Base-by-base conservation (phyloP, 1,140 invertebrate species). In the Fopius arisanus region DNA sequence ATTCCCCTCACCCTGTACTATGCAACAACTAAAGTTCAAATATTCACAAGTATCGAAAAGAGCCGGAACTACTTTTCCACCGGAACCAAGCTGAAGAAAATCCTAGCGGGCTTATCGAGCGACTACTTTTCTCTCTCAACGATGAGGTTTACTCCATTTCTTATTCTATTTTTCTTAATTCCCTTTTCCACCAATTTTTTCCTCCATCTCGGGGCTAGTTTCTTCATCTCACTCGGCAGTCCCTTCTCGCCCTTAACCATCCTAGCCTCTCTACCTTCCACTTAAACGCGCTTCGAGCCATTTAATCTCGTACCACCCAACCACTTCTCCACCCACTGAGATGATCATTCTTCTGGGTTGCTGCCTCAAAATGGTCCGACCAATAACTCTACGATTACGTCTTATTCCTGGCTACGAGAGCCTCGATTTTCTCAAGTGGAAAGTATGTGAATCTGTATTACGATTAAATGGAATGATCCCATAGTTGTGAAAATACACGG, bases 21-120 rank as follows among this genome's bases (percentile, higher is more conserved):
- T 67, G 14, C 31, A 31, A 31, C 67, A 9, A 19, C 14, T 19
- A 37, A 40, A 68, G 31, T 63, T 68, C 23, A 75, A 75, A 68
- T 75, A 75, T 75, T 75, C 74, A 75, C 67, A 48, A 54, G 62
- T 71, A 72, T 72, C 70, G 74, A 70, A 72, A 75, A 75, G 74
- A 72, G 69, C 70, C 65, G 74, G 74, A 75, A 75, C 74, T 75
- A 75, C 70, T 72, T 72, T 72, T 43, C 74, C 74, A 72, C 69
- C 74, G 68, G 74, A 70, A 70, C 67, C 21, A n/a, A 31, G 54
- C 19, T n/a, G 54, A 43, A 69, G 75, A 70, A 71, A 66, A 70
- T 70, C 72, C 72, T 29, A n/a, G 54, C 70, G 41, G 43, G 66
- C 68, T 77, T 77, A 77, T 77, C 72, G 65, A 74, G 68, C 62